A percentile compares a stretch with the other conserved stretches of the same genome.
Evolutionary conservation across 1,140 invertebrate genomes (phyloP).

Genomic region (Physella acuta): DNA sequence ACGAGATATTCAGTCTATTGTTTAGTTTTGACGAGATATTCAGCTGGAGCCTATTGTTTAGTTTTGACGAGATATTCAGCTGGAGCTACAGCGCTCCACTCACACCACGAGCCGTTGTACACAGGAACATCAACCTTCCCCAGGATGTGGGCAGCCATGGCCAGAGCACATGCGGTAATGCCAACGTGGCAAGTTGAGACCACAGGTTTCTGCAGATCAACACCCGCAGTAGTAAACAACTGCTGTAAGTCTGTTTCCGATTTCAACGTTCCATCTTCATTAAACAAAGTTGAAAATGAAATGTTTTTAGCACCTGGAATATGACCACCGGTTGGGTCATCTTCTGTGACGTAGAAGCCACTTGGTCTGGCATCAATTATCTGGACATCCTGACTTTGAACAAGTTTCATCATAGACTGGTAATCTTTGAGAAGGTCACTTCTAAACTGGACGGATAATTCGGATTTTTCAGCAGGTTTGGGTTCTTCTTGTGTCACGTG

Average conservation of each 20-base stretch:
- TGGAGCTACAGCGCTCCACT: slow-evolving; percentile 15
- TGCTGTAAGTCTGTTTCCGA: slow-evolving; percentile 25
- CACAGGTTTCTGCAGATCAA: slow-evolving; percentile 19
- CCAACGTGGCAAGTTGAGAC: slow-evolving; percentile 20
- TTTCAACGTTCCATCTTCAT: slow-evolving; percentile 35
- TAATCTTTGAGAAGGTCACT: slow-evolving; percentile 27
- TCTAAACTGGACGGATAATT: slow-evolving; percentile 40
- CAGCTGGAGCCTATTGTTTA: no score
- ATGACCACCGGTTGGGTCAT: slow-evolving; percentile 13
- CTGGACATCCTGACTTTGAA: slow-evolving; percentile 26
- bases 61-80: no score
- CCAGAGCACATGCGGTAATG: slow-evolving; percentile 22
- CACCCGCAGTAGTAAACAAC: slow-evolving; percentile 17
- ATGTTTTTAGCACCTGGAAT: slow-evolving; percentile 30
- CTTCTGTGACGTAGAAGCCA: slow-evolving; percentile 1
- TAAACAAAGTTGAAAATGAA: slow-evolving; percentile 29
- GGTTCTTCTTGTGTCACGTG: slow-evolving; percentile 30
- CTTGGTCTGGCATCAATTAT: slow-evolving; percentile 34
- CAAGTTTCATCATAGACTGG: slow-evolving; percentile 33
- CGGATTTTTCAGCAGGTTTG: slow-evolving; percentile 19
- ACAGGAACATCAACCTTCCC: slow-evolving; percentile 20
- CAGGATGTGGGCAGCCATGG: slow-evolving; percentile 9
- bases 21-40: no score
- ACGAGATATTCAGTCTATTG: no score
- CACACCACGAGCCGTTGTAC: slow-evolving; percentile 27